Evolutionary conservation across 2,888 invertebrate species (phyloP).

Genomic region (Aricia artaxerxes): DNA sequence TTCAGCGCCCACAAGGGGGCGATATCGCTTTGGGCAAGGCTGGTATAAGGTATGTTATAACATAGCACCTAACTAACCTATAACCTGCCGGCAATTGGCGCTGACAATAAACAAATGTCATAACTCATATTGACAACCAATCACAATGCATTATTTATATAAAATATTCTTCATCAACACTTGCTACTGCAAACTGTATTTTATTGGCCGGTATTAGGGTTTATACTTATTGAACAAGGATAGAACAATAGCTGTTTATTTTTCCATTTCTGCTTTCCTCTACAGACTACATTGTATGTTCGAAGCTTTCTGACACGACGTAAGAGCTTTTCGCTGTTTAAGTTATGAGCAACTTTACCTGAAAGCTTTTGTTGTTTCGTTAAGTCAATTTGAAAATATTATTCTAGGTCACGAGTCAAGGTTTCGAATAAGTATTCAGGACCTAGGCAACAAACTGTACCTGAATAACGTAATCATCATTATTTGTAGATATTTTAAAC

Average conservation of each 20-base stretch:
- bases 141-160: constrained; percentile 3
- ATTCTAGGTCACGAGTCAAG: neutral
- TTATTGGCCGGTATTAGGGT: neutral
- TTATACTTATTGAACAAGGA: neutral
- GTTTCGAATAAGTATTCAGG: neutral
- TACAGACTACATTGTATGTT: neutral
- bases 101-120: constrained; percentile 21
- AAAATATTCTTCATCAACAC: constrained; percentile 13
- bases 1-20: too few species aligned
- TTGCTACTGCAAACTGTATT: neutral
- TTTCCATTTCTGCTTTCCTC: constrained; percentile 14
- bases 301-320: constrained; percentile 10
- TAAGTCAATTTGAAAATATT: neutral
- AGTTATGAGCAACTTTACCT: constrained; percentile 3
- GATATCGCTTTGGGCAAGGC: too few species aligned
- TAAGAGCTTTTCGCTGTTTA: constrained; percentile 1
- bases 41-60: too few species aligned
- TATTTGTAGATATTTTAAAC: too few species aligned
- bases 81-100: constrained; percentile 5
- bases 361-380: neutral
- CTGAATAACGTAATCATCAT: neutral
- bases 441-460: neutral
- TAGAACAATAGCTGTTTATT: constrained; percentile 13
- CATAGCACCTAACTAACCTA: neutral
- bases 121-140: neutral